Evolutionary conservation across 1,140 invertebrate species (phyloP), one percentile per base, ranked within the genome.

Genomic region (Brachionus rubens): DNA sequence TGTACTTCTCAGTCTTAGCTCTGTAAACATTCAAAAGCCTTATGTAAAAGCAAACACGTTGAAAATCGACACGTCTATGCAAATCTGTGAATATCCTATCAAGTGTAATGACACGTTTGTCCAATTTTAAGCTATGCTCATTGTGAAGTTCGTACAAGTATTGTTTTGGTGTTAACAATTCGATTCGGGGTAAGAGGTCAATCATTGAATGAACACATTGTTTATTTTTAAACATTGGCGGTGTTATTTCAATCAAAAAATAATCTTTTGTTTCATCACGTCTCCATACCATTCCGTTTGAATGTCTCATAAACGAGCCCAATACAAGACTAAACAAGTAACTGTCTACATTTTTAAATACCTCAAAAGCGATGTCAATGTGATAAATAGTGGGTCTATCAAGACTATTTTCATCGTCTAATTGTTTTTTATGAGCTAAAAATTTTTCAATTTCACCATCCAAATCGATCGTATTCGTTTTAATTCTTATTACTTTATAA

Each of bases 391-490:
- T 72, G 12, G 68, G 47, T 9, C 14, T 7, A 14, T 48, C 24
- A 10, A 48, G 16, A 2, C 19, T 16, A 10, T 70, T 12, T 9
- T 70, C 19, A 0, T 50, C 28, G 28, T 70, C 68, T 9, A 50
- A 12, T 12, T n/a, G 33, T 48, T 48, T 41, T 30, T 72, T 72
- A 16, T 36, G 12, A 2, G 2, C 7, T 21, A 72, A 50, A 28
- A 72, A 21, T 54, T 72, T 72, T 30, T 72, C 46, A 14, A 72
- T 72, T 72, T 72, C 46, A 28, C 9, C 26, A n/a, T 72, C 68
- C 14, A 47, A 36, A 28, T 50, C 9, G 41, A 72, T 52, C 2
- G 6, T 9, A n/a, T 54, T 48, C 33, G 46, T 33, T 72, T 48
- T 72, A 40, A 72, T 72, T 54, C 68, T 48, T 9, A 72, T 48